Conservation (phyloP, 2,113 vertebrate genomes). For the Potamarius usumacintae region DNA sequence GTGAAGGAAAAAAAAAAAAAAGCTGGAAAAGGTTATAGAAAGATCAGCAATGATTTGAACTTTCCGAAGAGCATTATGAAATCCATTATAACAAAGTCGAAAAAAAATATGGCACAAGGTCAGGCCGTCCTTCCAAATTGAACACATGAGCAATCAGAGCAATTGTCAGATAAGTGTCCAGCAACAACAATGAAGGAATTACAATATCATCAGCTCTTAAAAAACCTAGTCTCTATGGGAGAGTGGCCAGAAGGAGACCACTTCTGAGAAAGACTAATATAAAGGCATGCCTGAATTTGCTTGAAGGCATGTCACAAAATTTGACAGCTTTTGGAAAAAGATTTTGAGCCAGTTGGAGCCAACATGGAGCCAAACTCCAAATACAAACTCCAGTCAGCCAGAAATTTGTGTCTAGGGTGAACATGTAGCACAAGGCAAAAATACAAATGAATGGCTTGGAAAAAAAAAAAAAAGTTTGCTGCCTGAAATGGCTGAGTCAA, state of each 20-base stretch:
- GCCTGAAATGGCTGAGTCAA: neutral
- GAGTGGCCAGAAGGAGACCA: neutral
- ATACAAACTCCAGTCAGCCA: neutral
- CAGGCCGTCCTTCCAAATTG: neutral
- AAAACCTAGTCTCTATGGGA: neutral
- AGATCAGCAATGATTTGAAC: neutral
- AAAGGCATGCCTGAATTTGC: neutral
- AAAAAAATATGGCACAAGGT: neutral
- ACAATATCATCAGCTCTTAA: neutral
- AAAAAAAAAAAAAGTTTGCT: neutral
- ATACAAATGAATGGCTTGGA: neutral
- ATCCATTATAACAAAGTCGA: neutral
- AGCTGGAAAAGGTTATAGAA: too few species aligned
- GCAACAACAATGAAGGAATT: neutral
- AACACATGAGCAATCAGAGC: neutral
- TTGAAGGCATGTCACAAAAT: neutral
- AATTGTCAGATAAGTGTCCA: neutral
- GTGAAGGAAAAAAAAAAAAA: too few species aligned
- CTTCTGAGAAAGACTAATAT: neutral
- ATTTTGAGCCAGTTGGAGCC: neutral
- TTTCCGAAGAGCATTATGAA: neutral
- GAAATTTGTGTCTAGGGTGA: neutral
- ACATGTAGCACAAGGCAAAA: neutral
- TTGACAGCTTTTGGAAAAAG: neutral
- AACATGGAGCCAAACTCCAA: too few species aligned